phyloP scores from a whole-genome alignment of 2,797 vertebrate species.

The Anguilla anguilla region DNA sequence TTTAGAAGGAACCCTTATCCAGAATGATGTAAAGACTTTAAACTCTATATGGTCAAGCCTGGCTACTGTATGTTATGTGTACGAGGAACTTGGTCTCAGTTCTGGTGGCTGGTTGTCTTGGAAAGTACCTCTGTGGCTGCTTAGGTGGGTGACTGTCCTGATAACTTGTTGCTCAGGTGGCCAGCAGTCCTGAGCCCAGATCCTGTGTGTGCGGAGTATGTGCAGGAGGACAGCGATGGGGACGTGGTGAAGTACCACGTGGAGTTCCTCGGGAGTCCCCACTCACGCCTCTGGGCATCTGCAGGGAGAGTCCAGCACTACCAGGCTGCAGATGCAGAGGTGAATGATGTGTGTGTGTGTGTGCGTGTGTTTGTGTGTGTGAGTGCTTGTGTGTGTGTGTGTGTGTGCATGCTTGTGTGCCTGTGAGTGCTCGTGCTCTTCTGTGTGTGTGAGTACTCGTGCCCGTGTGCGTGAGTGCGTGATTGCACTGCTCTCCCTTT shows the following conservation, averaged over 20 bases:
- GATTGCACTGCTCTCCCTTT: not conserved
- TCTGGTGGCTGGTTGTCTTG: not conserved
- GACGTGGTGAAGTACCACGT: slow-evolving; percentile 40
- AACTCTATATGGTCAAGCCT: not conserved
- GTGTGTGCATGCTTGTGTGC: too few relatives aligned
- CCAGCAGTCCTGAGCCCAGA: slow-evolving; percentile 44
- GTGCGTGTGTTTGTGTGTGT: not conserved
- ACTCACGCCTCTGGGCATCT: slow-evolving; percentile 42
- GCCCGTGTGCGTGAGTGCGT: not conserved
- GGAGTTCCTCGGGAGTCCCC: slow-evolving; percentile 47
- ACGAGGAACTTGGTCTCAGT: not conserved
- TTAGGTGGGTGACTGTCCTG: not conserved
- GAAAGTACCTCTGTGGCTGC: not conserved
- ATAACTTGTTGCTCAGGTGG: slow-evolving; percentile 38
- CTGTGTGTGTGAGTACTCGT: not conserved
- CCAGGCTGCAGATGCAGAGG: slow-evolving; percentile 10
- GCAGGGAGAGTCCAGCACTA: slow-evolving; percentile 31
- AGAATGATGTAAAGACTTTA: not conserved
- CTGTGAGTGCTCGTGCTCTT: not conserved
- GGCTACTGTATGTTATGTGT: not conserved
- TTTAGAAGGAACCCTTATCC: not conserved
- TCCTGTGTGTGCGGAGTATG: slow-evolving; percentile 27
- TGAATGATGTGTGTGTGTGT: not conserved
- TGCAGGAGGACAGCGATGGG: slow-evolving; percentile 26
- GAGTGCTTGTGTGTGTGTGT: too few relatives aligned